Conservation (phyloP, 2,888 invertebrate species). For the Oxystoma pomonae region DNA sequence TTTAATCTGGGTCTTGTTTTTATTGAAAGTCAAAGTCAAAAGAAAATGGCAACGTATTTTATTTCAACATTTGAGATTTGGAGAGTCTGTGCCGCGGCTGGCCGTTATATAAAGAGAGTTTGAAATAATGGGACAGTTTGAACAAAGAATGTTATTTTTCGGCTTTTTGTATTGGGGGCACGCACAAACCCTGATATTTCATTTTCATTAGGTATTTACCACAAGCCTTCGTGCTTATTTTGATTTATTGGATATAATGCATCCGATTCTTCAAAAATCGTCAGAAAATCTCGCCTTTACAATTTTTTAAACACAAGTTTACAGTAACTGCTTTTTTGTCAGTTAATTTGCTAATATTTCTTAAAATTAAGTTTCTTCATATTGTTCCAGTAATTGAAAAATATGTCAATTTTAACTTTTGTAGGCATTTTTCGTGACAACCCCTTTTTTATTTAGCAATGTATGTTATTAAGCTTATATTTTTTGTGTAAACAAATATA, state of each 20-base stretch:
- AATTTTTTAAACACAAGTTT: no score
- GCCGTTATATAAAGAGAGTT: not conserved
- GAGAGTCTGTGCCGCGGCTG: not conserved
- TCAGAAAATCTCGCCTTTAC: no score
- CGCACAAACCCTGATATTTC: not conserved
- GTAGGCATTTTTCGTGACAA: no score
- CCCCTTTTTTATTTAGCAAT: no score
- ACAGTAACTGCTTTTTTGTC: no score
- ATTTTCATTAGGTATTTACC: not conserved
- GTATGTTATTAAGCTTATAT: no score
- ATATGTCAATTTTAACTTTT: no score
- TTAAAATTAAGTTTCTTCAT: no score
- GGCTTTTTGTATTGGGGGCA: not conserved
- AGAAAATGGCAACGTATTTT: not conserved
- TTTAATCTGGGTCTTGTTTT: not conserved
- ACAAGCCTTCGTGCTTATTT: not conserved
- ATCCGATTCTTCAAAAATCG: no score
- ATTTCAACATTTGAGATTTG: not conserved
- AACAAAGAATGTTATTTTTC: not conserved
- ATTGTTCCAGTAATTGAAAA: no score
- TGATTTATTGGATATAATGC: not conserved
- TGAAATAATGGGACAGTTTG: not conserved
- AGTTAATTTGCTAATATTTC: no score
- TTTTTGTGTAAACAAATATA: no score
- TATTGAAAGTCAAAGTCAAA: not conserved